Evolutionary conservation across 1,140 invertebrate species (phyloP).

Genomic region (Drosophila kohkoa): DNA sequence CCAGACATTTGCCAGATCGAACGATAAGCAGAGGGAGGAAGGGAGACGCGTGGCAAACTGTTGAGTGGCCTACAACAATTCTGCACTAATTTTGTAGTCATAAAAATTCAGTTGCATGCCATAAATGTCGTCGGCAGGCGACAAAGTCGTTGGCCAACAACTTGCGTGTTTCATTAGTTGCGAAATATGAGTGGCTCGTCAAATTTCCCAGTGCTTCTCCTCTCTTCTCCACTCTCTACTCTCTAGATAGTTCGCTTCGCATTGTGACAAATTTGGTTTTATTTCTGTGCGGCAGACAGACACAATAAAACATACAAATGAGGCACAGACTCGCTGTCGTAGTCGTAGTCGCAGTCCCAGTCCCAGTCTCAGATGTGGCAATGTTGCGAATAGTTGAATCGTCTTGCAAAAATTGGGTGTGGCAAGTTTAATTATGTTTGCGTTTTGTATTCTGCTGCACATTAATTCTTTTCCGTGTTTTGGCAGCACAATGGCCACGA

Average conservation of each 20-base stretch:
- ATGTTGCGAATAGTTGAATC: constrained; percentile 22
- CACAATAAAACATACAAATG: constrained; percentile 60
- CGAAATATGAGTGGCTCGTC: constrained; percentile 65
- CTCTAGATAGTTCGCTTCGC: constrained; percentile 15
- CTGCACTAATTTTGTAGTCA: constrained; percentile 75
- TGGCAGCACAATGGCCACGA: constrained; percentile 19
- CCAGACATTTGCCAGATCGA: constrained; percentile 36
- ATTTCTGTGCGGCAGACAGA: constrained; percentile 66
- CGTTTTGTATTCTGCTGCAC: constrained; percentile 62
- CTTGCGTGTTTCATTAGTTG: constrained; percentile 77
- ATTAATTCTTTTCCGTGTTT: constrained; percentile 67
- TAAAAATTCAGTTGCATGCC: constrained; percentile 78
- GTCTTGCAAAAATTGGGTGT: constrained; percentile 55
- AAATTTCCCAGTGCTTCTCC: constrained; percentile 22
- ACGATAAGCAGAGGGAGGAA: too few relatives aligned
- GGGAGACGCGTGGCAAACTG: not conserved
- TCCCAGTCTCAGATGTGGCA: constrained; percentile 12
- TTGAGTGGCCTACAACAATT: constrained; percentile 49
- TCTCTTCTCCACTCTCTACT: not conserved
- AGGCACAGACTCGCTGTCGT: constrained; percentile 12
- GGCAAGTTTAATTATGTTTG: constrained; percentile 81
- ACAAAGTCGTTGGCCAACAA: constrained; percentile 36
- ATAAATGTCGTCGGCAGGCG: constrained; percentile 76
- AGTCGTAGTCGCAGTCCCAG: constrained; percentile 14
- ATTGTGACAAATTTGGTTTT: constrained; percentile 77